Percentiles rank a stretch among this genome's conserved stretches.
phyloP scores from a whole-genome alignment of 1,140 invertebrate species.

The Nixonia krombeini region DNA sequence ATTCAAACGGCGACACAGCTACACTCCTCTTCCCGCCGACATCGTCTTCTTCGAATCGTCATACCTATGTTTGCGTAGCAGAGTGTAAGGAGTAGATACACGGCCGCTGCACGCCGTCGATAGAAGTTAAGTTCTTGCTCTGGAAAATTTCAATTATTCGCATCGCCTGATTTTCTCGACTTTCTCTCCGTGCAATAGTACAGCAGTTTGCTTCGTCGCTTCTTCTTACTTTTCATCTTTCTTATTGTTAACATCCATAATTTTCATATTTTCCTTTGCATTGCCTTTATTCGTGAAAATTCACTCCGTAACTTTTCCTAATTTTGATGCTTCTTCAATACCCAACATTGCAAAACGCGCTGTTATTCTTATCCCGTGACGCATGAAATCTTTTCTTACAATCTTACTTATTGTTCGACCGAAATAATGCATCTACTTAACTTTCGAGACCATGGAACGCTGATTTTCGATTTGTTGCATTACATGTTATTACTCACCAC shows the following conservation, averaged over 20 bases:
- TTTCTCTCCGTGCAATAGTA: constrained; percentile 32
- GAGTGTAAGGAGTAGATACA: constrained; percentile 53
- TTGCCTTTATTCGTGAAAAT: constrained; percentile 31
- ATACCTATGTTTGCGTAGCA: constrained; percentile 54
- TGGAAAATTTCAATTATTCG: constrained; percentile 67
- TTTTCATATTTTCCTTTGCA: constrained; percentile 43
- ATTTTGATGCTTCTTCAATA: constrained; percentile 48
- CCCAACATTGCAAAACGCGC: neutral
- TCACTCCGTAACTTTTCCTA: constrained; percentile 44
- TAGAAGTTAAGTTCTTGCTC: constrained; percentile 54
- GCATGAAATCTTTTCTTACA: too few species aligned
- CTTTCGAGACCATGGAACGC: too few species aligned
- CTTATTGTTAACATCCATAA: constrained; percentile 29
- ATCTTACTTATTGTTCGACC: too few species aligned
- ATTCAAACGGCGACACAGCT: constrained; percentile 32
- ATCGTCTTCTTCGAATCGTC: constrained; percentile 36
- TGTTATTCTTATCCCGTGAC: constrained; percentile 6
- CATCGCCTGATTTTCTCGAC: constrained; percentile 55
- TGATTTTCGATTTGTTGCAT: too few species aligned
- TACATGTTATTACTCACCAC: too few species aligned
- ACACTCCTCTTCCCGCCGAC: constrained; percentile 9
- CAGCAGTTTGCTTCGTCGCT: constrained; percentile 30
- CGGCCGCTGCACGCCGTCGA: constrained; percentile 45
- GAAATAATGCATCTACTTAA: too few species aligned
- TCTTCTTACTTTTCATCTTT: constrained; percentile 37